A percentile compares a stretch with the other conserved stretches of the same genome.
phyloP scores from a whole-genome alignment of 2,113 vertebrate species.

The Lepus europaeus region DNA sequence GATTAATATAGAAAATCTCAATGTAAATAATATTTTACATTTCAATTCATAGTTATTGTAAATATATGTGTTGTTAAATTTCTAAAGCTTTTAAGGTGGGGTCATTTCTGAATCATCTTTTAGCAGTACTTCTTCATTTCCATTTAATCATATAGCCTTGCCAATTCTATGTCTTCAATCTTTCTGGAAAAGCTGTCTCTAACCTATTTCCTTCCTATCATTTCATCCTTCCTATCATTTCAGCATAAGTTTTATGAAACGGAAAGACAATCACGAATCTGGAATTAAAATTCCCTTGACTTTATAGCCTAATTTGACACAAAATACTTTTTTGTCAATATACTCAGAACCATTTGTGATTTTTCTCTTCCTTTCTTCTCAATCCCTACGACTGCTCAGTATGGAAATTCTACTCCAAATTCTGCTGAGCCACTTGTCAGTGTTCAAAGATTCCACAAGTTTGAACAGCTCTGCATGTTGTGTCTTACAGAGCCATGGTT shows the following conservation, averaged over 20 bases:
- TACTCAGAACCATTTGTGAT: neutral
- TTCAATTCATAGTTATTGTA: neutral
- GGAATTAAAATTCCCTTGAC: neutral
- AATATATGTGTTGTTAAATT: neutral
- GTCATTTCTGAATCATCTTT: neutral
- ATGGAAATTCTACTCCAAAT: neutral
- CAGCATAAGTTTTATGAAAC: neutral
- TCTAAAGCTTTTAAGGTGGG: neutral
- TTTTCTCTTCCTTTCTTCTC: neutral
- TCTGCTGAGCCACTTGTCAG: neutral
- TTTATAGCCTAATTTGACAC: neutral
- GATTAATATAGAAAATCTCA: neutral
- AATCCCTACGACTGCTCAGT: neutral
- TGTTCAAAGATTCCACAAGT: neutral
- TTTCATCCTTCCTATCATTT: neutral
- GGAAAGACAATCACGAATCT: neutral
- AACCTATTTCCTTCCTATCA: neutral
- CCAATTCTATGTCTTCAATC: neutral
- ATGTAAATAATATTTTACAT: neutral
- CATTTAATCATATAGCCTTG: conserved; percentile 3
- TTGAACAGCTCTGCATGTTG: neutral
- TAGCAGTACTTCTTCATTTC: neutral
- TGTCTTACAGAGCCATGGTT: neutral
- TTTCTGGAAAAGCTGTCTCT: neutral
- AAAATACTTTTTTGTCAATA: neutral